Percentiles rank a stretch among this genome's conserved stretches.
phyloP scores from a whole-genome alignment of 2,797 vertebrate genomes.

The Rhadinocentrus ornatus region DNA sequence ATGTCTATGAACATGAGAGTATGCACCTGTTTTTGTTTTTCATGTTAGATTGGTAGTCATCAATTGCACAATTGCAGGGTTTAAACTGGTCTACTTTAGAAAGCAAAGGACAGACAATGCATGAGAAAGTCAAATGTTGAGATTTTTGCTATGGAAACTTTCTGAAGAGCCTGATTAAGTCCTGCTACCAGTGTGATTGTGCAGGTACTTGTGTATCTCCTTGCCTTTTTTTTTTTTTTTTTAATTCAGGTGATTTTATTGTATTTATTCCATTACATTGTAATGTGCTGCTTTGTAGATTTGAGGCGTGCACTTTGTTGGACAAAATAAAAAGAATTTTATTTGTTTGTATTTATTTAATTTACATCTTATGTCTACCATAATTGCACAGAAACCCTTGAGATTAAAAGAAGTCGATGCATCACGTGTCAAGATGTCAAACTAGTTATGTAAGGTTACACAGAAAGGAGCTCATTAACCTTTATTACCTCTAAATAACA shows the following conservation, averaged over 20 bases:
- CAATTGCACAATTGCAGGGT: constrained; percentile 58
- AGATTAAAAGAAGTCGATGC: neutral
- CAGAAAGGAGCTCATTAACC: constrained; percentile 51
- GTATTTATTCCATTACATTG: constrained; percentile 93
- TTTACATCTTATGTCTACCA: constrained; percentile 77
- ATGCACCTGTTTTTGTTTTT: constrained; percentile 61
- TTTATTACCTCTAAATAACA: constrained; percentile 80
- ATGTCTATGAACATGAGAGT: constrained; percentile 74
- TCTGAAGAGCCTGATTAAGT: constrained; percentile 74
- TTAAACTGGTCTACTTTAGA: constrained; percentile 64
- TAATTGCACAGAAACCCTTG: constrained; percentile 13
- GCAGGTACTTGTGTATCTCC: constrained; percentile 80
- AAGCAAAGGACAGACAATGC: constrained; percentile 46
- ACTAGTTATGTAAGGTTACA: constrained; percentile 33
- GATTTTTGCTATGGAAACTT: constrained; percentile 57
- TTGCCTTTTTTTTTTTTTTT: constrained; percentile 78
- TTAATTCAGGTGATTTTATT: constrained; percentile 83
- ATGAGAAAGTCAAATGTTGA: constrained; percentile 46
- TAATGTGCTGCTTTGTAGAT: constrained; percentile 92
- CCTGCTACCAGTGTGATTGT: constrained; percentile 82
- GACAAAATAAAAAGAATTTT: constrained; percentile 86
- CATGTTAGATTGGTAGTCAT: constrained; percentile 70
- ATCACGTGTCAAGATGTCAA: constrained; percentile 8
- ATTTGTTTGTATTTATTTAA: constrained; percentile 82
- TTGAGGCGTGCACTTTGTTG: constrained; percentile 89